Evolutionary conservation across 2,113 vertebrate genomes (phyloP), one percentile per base, ranked within the genome.

Genomic region (Electrona antarctica): DNA sequence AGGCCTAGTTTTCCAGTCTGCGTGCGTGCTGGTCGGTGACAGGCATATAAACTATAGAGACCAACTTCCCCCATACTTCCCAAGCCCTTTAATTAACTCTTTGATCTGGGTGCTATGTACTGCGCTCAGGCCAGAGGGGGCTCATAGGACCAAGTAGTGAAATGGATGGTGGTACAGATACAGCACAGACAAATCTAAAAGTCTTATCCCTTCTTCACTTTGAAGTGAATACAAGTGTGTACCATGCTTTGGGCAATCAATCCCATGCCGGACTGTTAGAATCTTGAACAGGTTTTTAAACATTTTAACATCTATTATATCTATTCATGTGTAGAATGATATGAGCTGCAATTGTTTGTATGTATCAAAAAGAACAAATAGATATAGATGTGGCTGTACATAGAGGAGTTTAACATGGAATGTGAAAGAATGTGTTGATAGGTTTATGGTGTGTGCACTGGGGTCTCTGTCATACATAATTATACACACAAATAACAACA

Each of bases 71-170:
- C 79, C 77, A 77, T 67, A 80, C 79, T 79, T 85, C 75, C 84
- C 46, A 46, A 50, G 64, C 74, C 78, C 85, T 82, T 79, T 84
- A 82, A 89, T 89, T 83, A 89, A 78, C 82, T 83, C 85, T 87
- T 90, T 89, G 80, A 87, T 89, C 73, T 86, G 61, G 76, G 74
- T 76, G 71, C 76, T 73, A 55, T 21, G 60, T 64, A 55, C 71
- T 74, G 67, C 76, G 80, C 65, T 75, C 69, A 64, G 74, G 73
- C 82, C 71, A 69, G 78, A 81, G 77, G 76, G 80, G 64, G 67
- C 57, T 63, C 49, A 2, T 8, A 73, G 59, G 74, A 71, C 80
- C 75, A 64, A 67, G 45, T 21, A 63, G 77, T 70, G 73, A 65
- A 74, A 54, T 41, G 33, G 33, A 41, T 41, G 33, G 33, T 41